Evolutionary conservation across 2,888 invertebrate species (phyloP).

Genomic region (Leptodirus hochenwartii): DNA sequence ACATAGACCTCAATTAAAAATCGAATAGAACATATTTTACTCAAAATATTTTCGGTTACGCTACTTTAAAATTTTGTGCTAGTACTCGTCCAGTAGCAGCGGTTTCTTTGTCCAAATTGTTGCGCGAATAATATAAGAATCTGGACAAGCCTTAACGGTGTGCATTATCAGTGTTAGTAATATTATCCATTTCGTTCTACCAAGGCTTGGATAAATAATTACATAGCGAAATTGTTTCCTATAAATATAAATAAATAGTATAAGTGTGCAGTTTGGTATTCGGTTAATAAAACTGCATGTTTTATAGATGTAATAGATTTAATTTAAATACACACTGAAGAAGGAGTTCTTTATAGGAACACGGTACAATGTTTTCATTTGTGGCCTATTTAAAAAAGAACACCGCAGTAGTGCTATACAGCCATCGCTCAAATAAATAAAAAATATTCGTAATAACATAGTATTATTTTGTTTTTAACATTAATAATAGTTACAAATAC

Average conservation of each 20-base stretch:
- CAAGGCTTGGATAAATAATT: too few species aligned
- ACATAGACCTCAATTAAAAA: too few species aligned
- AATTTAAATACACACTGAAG: conserved; percentile 28
- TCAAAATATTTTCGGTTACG: too few species aligned
- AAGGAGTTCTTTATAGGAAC: conserved; percentile 27
- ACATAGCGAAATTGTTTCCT: too few species aligned
- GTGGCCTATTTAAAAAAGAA: conserved; percentile 26
- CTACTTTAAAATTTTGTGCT: too few species aligned
- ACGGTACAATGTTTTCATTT: conserved; percentile 22
- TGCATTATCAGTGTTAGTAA: not conserved
- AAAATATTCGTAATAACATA: conserved; percentile 26
- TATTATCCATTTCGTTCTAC: not conserved
- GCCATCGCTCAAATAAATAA: conserved; percentile 24
- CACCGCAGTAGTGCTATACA: conserved; percentile 26
- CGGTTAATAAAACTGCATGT: too few species aligned
- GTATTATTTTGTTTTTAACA: conserved; percentile 16
- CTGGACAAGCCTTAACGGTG: not conserved
- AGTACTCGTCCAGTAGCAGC: too few species aligned
- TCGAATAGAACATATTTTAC: too few species aligned
- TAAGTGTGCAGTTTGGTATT: too few species aligned
- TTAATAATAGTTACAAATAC: conserved; percentile 23
- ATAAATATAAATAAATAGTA: too few species aligned
- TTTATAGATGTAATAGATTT: conserved; percentile 24
- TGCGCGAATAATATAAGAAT: too few species aligned
- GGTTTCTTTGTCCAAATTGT: too few species aligned